Conservation (phyloP, 2,113 vertebrate species). For the Ceratotherium simum region DNA sequence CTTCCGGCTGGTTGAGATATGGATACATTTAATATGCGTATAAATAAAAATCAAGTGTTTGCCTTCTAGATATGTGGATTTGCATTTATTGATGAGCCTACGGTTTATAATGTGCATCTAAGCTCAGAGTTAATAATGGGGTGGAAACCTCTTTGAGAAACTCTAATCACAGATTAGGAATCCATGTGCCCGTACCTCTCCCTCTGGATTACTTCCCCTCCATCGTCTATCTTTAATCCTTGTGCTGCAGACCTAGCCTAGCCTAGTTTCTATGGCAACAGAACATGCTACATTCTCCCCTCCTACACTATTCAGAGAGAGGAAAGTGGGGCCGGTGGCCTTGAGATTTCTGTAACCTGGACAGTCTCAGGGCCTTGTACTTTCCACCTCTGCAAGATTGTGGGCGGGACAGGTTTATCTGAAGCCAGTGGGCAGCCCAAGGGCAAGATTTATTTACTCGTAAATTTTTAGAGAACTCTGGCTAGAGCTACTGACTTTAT, state of each 20-base stretch:
- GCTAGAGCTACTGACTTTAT: background rate
- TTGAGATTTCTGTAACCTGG: background rate
- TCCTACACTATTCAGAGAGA: background rate
- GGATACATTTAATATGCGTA: background rate
- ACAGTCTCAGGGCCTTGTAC: background rate
- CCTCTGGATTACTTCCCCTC: background rate
- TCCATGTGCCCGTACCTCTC: background rate
- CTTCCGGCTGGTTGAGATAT: background rate
- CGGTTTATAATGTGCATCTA: background rate
- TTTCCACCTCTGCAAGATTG: background rate
- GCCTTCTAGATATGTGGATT: conserved; percentile 37
- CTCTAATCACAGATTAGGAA: conserved; percentile 40
- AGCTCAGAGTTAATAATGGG: background rate
- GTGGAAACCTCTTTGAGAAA: background rate
- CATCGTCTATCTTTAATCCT: conserved; percentile 47
- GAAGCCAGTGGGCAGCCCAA: background rate
- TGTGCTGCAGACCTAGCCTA: conserved; percentile 1
- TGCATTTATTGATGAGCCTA: conserved; percentile 53
- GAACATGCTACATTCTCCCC: background rate
- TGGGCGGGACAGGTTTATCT: background rate
- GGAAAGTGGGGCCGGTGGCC: background rate
- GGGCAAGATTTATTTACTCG: background rate
- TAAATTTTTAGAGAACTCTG: background rate
- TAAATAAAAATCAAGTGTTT: conserved; percentile 37
- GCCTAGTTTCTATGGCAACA: conserved; percentile 55